phyloP scores from a whole-genome alignment of 2,888 invertebrate species.

The Troilus luridus region DNA sequence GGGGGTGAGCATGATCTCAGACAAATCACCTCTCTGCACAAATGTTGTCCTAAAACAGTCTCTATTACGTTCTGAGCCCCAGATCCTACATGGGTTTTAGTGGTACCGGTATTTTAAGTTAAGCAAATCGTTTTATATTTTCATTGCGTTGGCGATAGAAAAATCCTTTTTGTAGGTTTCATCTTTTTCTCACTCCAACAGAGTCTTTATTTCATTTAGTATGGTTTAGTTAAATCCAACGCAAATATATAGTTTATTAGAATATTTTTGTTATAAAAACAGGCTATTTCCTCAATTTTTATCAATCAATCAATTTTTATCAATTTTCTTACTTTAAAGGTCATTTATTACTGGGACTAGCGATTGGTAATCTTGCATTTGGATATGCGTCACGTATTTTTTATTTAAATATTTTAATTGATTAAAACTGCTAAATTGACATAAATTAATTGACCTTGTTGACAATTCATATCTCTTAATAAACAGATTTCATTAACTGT shows the following conservation, averaged over 20 bases:
- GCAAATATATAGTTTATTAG: background rate
- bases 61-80: too few species aligned
- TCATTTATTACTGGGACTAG: background rate
- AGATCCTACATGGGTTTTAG: too few species aligned
- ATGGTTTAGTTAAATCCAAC: background rate
- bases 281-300: background rate
- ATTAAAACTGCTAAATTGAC: background rate
- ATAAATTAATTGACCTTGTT: background rate
- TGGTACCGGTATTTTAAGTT: too few species aligned
- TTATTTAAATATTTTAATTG: background rate
- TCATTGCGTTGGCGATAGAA: too few species aligned
- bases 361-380: background rate
- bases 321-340: background rate
- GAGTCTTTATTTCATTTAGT: too few species aligned
- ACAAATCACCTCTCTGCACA: too few species aligned
- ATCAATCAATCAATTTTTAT: background rate
- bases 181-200: too few species aligned
- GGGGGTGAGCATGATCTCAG: too few species aligned
- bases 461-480: background rate
- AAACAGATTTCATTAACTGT: background rate
- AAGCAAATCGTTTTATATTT: too few species aligned
- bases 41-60: too few species aligned
- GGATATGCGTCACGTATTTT: background rate
- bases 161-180: too few species aligned
- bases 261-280: background rate